These are phyloP conservation scores for Illadopsis cleaveri DNA, from an alignment of 2,113 vertebrate species.

Conservation along the genomic window DNA sequence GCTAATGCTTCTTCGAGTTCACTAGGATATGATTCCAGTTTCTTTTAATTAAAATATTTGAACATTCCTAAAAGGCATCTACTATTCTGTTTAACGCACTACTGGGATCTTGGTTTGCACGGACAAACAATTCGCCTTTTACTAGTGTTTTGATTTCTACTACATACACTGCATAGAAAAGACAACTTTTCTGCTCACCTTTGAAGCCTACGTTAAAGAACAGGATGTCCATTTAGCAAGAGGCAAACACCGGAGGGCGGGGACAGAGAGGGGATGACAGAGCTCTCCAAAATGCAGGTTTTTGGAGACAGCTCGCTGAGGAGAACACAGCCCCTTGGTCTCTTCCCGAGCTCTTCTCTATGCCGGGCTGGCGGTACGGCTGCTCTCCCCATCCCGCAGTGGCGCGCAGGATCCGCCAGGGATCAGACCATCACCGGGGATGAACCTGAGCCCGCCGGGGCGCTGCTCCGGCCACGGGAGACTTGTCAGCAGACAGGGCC, in stretches of 20 bases:
- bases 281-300: rapidly evolving
- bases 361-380: background rate
- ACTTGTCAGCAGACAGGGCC: background rate
- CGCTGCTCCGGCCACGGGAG: background rate
- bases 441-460: rapidly evolving
- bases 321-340: background rate
- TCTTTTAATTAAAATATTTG: background rate
- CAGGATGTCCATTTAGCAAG: background rate
- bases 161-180: background rate
- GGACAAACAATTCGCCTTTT: background rate
- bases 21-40: background rate
- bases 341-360: background rate
- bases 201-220: background rate
- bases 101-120: background rate
- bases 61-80: background rate
- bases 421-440: background rate
- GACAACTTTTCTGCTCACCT: background rate
- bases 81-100: background rate
- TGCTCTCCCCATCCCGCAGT: background rate
- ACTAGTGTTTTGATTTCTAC: background rate
- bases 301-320: background rate
- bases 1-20: background rate
- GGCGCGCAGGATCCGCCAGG: background rate
- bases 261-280: background rate
- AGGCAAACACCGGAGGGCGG: rapidly evolving